Evolutionary conservation across 2,888 invertebrate genomes (phyloP), one percentile per base, ranked within the genome.

Genomic region (Geotrupes spiniger): DNA sequence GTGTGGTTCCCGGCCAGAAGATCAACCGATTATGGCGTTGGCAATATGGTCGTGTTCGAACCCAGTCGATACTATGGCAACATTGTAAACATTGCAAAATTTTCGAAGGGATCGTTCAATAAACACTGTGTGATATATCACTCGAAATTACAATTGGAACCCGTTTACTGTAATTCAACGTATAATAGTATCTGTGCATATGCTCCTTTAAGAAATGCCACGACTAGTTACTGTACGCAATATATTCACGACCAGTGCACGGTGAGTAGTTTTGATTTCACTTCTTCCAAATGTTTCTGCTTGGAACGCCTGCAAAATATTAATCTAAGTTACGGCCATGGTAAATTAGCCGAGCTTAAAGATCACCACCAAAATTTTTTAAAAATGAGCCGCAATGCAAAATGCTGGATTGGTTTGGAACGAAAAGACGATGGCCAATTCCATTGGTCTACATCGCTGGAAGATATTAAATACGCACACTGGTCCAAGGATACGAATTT

Each of bases 1-100:
- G 50, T 50, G 15, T 50, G 50, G 50, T 46, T 45, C 38, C 50
- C 50, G 4, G 50, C 46, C 11, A 42, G 25, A 29, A 45, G 41
- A 5, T 14, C 37, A 11, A 25, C 28, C 9, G 40, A 45, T 14
- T 29, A 31, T 9, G 46, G 50, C 5, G 15, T 50, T 10, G 37
- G 42, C 1, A 27, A 41, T 26, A 42, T 50, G 26, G 11, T 46
- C 16, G 25, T 50, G 10, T 31, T 29, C 4, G 50, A 50, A 27
- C 50, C 50, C 0, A 50, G 41, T 5, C 36, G 16, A 12, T 44
- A 37, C 29, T 50, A 36, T 16, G 50, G 50, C 4, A 46, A 25
- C 5, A 29, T 37, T 2, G 29, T 50, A 31, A 42, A 28, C 5
- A 16, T 42, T n/a, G 9, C 41, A 12, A 42, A 40, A 11, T 28